These are phyloP conservation scores for Oreortyx pictus DNA, from an alignment of 2,797 vertebrate genomes.

Conservation along the genomic window DNA sequence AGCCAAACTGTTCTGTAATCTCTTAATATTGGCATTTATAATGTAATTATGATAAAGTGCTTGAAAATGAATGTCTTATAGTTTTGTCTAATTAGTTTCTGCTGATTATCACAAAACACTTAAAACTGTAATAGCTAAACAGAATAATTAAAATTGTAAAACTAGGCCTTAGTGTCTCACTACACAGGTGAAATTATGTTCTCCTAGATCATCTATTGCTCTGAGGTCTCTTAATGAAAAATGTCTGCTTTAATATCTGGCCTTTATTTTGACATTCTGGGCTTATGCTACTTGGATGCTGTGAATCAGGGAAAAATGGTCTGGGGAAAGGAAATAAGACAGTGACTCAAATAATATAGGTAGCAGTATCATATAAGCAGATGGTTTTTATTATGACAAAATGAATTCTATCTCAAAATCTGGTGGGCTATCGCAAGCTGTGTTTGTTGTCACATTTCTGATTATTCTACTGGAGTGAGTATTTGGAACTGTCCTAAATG, in stretches of 20 bases:
- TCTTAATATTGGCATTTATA: constrained; percentile 74
- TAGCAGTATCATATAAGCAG: constrained; percentile 4
- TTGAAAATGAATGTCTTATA: constrained; percentile 63
- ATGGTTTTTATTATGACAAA: background rate
- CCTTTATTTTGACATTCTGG: background rate
- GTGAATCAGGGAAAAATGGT: constrained; percentile 17
- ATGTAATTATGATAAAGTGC: constrained; percentile 72
- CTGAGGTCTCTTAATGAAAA: constrained; percentile 8
- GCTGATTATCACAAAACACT: constrained; percentile 58
- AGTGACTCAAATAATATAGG: background rate
- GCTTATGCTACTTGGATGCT: background rate
- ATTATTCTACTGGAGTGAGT: background rate
- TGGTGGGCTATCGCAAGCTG: background rate
- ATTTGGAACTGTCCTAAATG: background rate
- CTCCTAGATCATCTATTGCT: constrained; percentile 9
- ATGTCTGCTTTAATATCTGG: background rate
- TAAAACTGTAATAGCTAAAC: constrained; percentile 66
- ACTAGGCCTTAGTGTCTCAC: constrained; percentile 11
- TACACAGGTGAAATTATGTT: constrained; percentile 26
- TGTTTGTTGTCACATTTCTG: background rate
- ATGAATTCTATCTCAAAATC: background rate
- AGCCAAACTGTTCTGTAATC: constrained; percentile 60
- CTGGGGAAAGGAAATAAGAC: background rate
- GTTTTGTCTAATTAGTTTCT: constrained; percentile 75
- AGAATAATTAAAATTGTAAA: constrained; percentile 67